Evolutionary conservation across 2,888 invertebrate genomes (phyloP), one percentile per base, ranked within the genome.

Genomic region (Noctua comes): DNA sequence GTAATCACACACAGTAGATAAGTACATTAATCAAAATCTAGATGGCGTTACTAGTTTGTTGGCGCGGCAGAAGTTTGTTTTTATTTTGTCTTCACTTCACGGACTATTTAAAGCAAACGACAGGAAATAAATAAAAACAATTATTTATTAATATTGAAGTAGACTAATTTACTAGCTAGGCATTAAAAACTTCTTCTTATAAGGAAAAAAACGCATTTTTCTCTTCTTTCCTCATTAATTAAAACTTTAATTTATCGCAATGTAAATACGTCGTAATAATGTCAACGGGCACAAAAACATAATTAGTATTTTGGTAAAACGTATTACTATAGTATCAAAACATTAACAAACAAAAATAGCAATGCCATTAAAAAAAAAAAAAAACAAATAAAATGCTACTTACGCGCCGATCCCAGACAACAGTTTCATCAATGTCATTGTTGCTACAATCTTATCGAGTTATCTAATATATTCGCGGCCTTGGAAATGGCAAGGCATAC

Each of bases 401-500:
- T 72, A 88, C 88, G 59, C 31, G 70, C 46, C n/a, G 36, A 82
- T 43, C 16, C 68, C 68, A 13, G 72, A 62, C 46, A 85, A 24
- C 16, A 64, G 31, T 65, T 62, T 73, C 27, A 79, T 57, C 69
- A 79, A 65, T 68, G 74, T 83, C 89, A 88, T 88, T 21, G 36
- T 62, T 24, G n/a, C 16, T 62, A 21, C 62, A 75, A 79, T 76
- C 73, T 84, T 79, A 84, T 79, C 84, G 24, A 70, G 48, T 57
- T 86, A 86, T 76, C 83, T 72, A 51, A n/a, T 43, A 64, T 24
- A 59, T 21, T 24, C 2, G 18, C 24, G 54, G 71, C 84, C 84
- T 86, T 84, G 84, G 3, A 51, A 36, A 64, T 16, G 0, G 24
- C n/a, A 1, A 13, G 48, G 40, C 21, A 46, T 70, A 86, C 66